Evolutionary conservation across 2,797 vertebrate genomes (phyloP).

Genomic region (Mus caroli): DNA sequence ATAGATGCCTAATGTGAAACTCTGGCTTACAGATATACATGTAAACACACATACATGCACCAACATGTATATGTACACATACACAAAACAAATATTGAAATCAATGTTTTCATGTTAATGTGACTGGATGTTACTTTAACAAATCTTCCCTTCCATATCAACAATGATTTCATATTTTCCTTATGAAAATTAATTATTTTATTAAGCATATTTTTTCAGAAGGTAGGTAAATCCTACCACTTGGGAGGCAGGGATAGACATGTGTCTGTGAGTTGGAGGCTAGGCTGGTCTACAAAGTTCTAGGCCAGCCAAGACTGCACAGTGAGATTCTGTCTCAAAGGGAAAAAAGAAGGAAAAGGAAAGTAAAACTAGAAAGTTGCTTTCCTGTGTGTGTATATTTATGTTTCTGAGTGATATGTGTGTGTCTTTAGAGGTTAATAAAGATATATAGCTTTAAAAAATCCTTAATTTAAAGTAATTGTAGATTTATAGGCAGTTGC

Average conservation of each 20-base stretch:
- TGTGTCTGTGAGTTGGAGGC: background rate
- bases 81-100: background rate
- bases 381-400: background rate
- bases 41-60: background rate
- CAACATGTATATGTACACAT: background rate
- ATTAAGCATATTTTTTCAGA: constrained; percentile 11
- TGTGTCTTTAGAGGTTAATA: constrained; percentile 7
- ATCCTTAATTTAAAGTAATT: constrained; percentile 34
- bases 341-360: background rate
- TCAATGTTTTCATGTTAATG: constrained; percentile 49
- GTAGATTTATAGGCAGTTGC: background rate
- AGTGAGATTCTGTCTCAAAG: background rate
- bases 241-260: background rate
- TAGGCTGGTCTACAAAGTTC: background rate
- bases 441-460: background rate
- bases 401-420: background rate
- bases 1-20: background rate
- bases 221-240: background rate
- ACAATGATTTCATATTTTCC: constrained; percentile 47
- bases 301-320: background rate
- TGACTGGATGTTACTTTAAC: background rate
- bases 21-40: background rate
- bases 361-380: background rate
- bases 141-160: background rate
- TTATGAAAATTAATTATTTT: constrained; percentile 1